These are phyloP conservation scores for Aromia moschata DNA, from an alignment of 2,888 invertebrate species.

Conservation along the genomic window DNA sequence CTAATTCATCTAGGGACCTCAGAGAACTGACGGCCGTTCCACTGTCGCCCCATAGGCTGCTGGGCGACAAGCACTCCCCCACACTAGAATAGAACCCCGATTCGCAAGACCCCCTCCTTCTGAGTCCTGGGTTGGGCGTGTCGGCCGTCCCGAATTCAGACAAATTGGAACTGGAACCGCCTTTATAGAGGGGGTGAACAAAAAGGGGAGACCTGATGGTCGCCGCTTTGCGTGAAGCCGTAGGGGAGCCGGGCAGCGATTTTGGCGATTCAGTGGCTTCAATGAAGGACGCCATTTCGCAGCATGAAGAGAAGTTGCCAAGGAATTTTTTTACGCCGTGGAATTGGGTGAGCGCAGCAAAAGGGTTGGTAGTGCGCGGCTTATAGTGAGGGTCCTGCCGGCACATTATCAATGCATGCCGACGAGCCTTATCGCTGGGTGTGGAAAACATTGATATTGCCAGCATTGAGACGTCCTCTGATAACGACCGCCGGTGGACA, in stretches of 20 bases:
- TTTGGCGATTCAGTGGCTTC: conserved; percentile 58
- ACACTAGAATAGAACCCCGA: conserved; percentile 91
- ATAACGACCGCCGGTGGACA: conserved; percentile 77
- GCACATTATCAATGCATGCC: conserved; percentile 82
- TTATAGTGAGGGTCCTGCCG: conserved; percentile 84
- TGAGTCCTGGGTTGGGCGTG: conserved; percentile 56
- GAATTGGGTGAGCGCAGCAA: conserved; percentile 77
- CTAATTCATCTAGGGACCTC: conserved; percentile 70
- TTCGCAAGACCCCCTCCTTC: conserved; percentile 85
- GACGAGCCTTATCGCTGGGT: conserved; percentile 79
- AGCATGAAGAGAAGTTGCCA: conserved; percentile 81
- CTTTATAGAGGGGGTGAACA: conserved; percentile 65
- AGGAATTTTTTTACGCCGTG: conserved; percentile 85
- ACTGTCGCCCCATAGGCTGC: conserved; percentile 65
- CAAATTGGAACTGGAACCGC: conserved; percentile 59
- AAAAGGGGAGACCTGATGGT: conserved; percentile 64
- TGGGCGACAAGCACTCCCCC: conserved; percentile 66
- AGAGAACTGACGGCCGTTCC: conserved; percentile 69
- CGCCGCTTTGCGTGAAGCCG: conserved; percentile 58
- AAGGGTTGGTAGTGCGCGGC: conserved; percentile 76
- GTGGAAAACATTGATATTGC: conserved; percentile 70
- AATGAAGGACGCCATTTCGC: conserved; percentile 76
- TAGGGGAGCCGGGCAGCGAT: conserved; percentile 67
- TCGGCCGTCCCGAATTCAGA: conserved; percentile 54
- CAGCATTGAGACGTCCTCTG: conserved; percentile 74